Evolutionary conservation across 2,797 vertebrate genomes (phyloP).

Genomic region (Cuculus canorus): DNA sequence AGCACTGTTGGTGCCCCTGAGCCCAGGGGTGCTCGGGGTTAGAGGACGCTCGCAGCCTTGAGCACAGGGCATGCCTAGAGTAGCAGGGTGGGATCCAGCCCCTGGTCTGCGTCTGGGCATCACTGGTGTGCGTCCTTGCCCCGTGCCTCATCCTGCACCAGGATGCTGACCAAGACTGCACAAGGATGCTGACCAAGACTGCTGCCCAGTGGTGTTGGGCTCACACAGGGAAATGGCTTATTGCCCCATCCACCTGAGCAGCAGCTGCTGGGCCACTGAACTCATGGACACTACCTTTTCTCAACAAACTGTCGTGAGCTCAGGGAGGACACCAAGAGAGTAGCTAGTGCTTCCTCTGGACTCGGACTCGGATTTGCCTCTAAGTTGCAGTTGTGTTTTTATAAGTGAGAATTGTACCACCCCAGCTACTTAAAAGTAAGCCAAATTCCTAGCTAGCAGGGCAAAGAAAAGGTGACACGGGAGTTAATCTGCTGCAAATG

Average conservation of each 20-base stretch:
- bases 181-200: accelerated
- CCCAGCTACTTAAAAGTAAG: not conserved
- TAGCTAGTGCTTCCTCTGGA: not conserved
- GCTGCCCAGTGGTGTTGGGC: accelerated
- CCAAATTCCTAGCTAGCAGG: not conserved
- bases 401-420: not conserved
- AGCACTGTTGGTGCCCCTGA: not conserved
- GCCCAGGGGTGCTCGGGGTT: accelerated
- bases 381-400: not conserved
- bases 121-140: accelerated
- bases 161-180: accelerated
- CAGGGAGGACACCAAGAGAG: not conserved
- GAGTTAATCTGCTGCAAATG: not conserved
- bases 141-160: accelerated
- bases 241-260: not conserved
- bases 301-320: not conserved
- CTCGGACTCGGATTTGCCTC: not conserved
- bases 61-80: too few species aligned
- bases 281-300: accelerated
- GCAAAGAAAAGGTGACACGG: not conserved
- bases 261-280: not conserved
- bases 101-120: too few species aligned
- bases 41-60: too few species aligned
- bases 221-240: accelerated
- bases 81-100: not conserved